Percentiles rank a stretch among this genome's conserved stretches.
Conservation (phyloP, 2,797 vertebrate genomes). For the Stomatorhinus walkeri region DNA sequence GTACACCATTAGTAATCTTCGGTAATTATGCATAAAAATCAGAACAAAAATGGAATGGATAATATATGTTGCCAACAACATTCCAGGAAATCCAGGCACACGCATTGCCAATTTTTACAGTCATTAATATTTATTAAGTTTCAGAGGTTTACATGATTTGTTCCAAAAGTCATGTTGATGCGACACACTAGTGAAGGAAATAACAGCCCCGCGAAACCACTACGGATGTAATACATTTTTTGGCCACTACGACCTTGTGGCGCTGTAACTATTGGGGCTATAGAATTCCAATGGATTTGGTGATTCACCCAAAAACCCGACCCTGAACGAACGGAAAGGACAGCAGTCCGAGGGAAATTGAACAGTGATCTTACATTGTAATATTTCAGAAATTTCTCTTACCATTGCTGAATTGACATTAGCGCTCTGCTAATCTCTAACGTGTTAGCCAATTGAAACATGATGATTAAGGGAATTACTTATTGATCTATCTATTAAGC, state of each 20-base stretch:
- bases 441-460: neutral
- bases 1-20: slow-evolving; percentile 35
- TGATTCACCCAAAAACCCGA: neutral
- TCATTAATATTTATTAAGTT: neutral
- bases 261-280: neutral
- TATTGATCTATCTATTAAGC: neutral
- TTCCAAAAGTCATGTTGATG: neutral
- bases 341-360: neutral
- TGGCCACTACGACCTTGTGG: neutral
- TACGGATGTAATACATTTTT: neutral
- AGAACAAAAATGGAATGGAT: slow-evolving; percentile 40
- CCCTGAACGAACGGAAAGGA: neutral
- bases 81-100: neutral
- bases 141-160: neutral
- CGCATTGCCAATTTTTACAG: neutral
- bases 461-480: neutral
- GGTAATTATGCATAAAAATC: slow-evolving; percentile 47
- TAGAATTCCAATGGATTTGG: neutral
- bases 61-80: slow-evolving; percentile 32
- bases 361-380: neutral
- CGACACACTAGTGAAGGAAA: neutral
- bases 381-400: neutral
- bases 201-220: neutral
- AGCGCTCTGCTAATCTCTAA: neutral
- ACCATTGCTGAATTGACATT: neutral